A percentile compares a stretch with the other conserved stretches of the same genome.
Evolutionary conservation across 2,113 vertebrate species (phyloP).

Genomic region (Rhinogobius similis): DNA sequence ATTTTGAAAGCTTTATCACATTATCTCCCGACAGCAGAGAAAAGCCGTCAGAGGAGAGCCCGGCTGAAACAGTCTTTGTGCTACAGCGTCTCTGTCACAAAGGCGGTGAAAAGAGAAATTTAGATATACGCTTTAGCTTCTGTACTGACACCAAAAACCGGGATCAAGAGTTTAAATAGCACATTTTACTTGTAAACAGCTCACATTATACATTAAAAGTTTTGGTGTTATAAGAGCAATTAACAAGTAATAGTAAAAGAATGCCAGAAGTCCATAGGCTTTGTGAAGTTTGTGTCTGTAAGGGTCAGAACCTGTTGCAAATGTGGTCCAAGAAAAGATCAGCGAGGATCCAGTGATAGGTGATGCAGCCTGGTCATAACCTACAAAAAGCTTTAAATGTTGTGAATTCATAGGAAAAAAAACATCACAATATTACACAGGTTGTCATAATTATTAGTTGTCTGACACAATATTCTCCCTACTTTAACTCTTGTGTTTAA

Average conservation of each 20-base stretch:
- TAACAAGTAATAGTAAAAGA: too few relatives aligned
- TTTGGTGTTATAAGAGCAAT: too few relatives aligned
- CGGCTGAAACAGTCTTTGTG: constrained; percentile 23
- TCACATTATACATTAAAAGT: too few relatives aligned
- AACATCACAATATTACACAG: background rate
- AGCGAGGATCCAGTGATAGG: too few relatives aligned
- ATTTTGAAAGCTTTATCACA: constrained; percentile 13
- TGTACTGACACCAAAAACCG: background rate
- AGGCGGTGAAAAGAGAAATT: constrained; percentile 22
- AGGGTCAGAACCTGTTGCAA: too few relatives aligned
- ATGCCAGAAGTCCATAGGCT: too few relatives aligned
- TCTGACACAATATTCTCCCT: background rate
- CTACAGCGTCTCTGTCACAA: constrained; percentile 11
- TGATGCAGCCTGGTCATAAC: too few relatives aligned
- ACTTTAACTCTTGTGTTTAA: background rate
- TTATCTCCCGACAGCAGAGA: constrained; percentile 22
- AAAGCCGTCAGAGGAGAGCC: constrained; percentile 16
- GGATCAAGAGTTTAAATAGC: too few relatives aligned
- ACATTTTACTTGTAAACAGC: too few relatives aligned
- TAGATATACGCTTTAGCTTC: background rate
- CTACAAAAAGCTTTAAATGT: background rate
- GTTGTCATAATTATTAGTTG: background rate
- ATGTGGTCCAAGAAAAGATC: too few relatives aligned
- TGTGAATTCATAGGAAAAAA: background rate
- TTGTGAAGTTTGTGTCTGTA: too few relatives aligned